Percentiles rank a stretch among this genome's conserved stretches.
phyloP scores from a whole-genome alignment of 2,797 vertebrate genomes.

The Enteromius unitaeniatus region DNA sequence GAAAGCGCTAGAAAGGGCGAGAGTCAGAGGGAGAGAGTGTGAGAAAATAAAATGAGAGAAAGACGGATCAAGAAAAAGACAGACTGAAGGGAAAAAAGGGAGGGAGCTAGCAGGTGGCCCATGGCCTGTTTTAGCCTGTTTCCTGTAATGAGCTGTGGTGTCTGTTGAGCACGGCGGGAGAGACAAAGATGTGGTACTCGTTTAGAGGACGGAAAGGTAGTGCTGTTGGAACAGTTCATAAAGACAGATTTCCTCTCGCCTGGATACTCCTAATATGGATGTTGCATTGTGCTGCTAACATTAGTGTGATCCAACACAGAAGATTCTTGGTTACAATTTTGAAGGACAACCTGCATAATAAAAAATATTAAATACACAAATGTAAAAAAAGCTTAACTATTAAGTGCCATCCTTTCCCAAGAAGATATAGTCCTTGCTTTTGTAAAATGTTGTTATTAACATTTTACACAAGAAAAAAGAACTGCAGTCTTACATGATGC shows the following conservation, averaged over 20 bases:
- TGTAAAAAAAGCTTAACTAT: neutral
- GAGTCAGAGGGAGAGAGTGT: slow-evolving; percentile 6
- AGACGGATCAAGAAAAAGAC: slow-evolving; percentile 26
- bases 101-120: slow-evolving; percentile 34
- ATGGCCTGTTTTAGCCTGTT: slow-evolving; percentile 45
- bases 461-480: too few species aligned
- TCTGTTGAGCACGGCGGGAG: slow-evolving; percentile 35
- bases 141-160: slow-evolving; percentile 43
- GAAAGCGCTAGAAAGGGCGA: neutral
- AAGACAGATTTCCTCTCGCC: neutral
- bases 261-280: neutral
- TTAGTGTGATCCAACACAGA: neutral
- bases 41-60: slow-evolving; percentile 37
- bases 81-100: slow-evolving; percentile 24
- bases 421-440: neutral
- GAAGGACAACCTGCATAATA: neutral
- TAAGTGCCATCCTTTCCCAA: neutral
- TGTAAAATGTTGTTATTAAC: neutral
- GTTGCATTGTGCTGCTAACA: neutral
- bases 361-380: neutral
- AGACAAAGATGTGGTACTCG: slow-evolving; percentile 6
- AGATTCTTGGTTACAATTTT: neutral
- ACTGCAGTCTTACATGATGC: too few species aligned
- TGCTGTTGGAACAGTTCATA: neutral
- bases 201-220: slow-evolving; percentile 23